phyloP scores from a whole-genome alignment of 2,113 vertebrate genomes.

The Orycteropus afer region DNA sequence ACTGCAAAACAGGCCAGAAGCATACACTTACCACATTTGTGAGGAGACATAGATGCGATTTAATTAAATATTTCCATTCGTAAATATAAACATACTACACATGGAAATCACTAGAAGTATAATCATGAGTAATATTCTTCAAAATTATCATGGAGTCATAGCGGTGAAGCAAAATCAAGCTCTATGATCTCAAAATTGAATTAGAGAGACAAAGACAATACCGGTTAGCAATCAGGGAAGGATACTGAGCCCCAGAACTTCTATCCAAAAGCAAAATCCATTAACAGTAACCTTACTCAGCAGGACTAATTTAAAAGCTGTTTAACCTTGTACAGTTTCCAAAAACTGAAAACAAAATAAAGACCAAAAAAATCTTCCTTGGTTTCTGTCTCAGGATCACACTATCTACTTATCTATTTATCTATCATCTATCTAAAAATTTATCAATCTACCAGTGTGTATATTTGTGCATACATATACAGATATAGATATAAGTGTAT shows the following conservation, averaged over 20 bases:
- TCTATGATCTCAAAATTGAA: conserved; percentile 66
- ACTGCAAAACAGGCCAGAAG: background rate
- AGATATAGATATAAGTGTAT: background rate
- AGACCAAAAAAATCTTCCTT: background rate
- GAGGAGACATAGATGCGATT: background rate
- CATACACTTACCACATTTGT: background rate
- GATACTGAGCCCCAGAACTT: conserved; percentile 63
- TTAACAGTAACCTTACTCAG: conserved; percentile 66
- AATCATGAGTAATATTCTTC: background rate
- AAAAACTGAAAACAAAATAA: conserved; percentile 40
- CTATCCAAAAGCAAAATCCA: conserved; percentile 72
- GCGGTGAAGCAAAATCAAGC: conserved; percentile 60
- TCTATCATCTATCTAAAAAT: background rate
- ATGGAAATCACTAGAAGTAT: background rate
- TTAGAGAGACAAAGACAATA: conserved; percentile 75
- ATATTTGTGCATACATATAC: too few species aligned
- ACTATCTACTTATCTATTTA: background rate
- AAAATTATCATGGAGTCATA: background rate
- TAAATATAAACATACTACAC: background rate
- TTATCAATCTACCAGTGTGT: background rate
- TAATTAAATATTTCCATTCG: background rate
- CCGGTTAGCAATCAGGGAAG: conserved; percentile 79
- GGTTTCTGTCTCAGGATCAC: background rate
- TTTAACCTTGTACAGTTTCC: conserved; percentile 40
- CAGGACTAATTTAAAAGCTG: conserved; percentile 67